Evolutionary conservation across 2,888 invertebrate genomes (phyloP), one percentile per base, ranked within the genome.

Genomic region (Petrolisthes cinctipes): DNA sequence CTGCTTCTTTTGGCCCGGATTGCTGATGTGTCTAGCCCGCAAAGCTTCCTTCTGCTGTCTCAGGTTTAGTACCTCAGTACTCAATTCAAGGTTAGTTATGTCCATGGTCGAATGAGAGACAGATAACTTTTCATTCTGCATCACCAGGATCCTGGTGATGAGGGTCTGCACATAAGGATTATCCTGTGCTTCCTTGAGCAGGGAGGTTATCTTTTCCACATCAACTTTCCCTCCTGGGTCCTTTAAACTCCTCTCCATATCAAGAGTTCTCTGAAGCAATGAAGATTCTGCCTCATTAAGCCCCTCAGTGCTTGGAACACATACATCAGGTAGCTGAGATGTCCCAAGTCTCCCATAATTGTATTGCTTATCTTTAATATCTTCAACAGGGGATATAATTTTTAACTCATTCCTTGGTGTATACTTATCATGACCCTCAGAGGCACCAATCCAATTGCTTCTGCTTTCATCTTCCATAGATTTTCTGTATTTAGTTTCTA

Each of bases 21-120:
- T 61, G 57, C 73, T 57, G 23, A 68, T 88, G 17, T 83, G 68
- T 9, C 66, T 83, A 20, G 73, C 54, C 23, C 53, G 20, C 73
- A 84, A 20, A 53, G 68, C 79, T 14, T 87, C 83, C 57, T 68
- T 84, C 37, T 75, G 71, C 66, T 37, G 56, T 23, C 83, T 81
- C 4, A 84, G 81, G 5, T 84, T 75, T 37, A 84, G 56, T 20
- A 88, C 87, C 51, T 88, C 84, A 23, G 61, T 54, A 81, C 87
- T 88, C n/a, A 79, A 61, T 76, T 88, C 87, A 6, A 88, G 75
- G 61, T 81, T 83, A 66, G 81, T 88, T 6, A 23, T 81, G 56
- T 88, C 84, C 37, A 83, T 53, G 53, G 86, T 71, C 61, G 78
- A 56, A 56, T 82, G 83, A n/a, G 80, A 14, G n/a, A 61, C 66